Conservation (phyloP, 2,888 invertebrate species). For the Metopia argyrocephala region DNA sequence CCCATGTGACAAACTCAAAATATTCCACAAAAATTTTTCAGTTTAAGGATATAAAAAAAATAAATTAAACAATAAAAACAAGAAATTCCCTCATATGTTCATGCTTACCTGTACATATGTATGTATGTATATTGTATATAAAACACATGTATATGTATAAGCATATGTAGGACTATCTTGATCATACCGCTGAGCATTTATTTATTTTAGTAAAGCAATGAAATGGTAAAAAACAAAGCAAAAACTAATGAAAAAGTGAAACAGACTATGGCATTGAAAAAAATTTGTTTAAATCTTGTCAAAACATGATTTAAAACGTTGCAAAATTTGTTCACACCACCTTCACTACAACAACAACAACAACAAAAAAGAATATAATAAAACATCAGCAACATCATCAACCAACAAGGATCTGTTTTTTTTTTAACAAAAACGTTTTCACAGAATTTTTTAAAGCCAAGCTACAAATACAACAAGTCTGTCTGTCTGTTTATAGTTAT, state of each 20-base stretch:
- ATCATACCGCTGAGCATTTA: conserved; percentile 42
- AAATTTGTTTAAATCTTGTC: conserved; percentile 63
- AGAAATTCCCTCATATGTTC: neutral
- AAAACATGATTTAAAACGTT: conserved; percentile 64
- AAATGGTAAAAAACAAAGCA: neutral
- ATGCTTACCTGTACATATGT: too few relatives aligned
- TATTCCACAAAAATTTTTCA: neutral
- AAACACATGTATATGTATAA: too few relatives aligned
- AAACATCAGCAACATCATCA: conserved; percentile 1
- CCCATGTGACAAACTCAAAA: neutral
- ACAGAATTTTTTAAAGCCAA: conserved; percentile 56
- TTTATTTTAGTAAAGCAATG: conserved; percentile 6
- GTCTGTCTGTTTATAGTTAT: too few relatives aligned
- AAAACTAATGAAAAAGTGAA: neutral
- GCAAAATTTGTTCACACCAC: conserved; percentile 63
- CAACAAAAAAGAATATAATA: neutral
- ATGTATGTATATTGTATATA: too few relatives aligned
- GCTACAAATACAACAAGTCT: neutral
- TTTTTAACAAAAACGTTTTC: conserved; percentile 40
- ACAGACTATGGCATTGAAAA: conserved; percentile 57
- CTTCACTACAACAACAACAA: neutral
- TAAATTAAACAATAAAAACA: neutral
- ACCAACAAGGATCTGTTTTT: conserved; percentile 52
- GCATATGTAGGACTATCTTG: conserved; percentile 56
- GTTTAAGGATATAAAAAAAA: conserved; percentile 3